phyloP scores from a whole-genome alignment of 53 echinoderm and acorn worm genomes.

The Apostichopus leukothele region DNA sequence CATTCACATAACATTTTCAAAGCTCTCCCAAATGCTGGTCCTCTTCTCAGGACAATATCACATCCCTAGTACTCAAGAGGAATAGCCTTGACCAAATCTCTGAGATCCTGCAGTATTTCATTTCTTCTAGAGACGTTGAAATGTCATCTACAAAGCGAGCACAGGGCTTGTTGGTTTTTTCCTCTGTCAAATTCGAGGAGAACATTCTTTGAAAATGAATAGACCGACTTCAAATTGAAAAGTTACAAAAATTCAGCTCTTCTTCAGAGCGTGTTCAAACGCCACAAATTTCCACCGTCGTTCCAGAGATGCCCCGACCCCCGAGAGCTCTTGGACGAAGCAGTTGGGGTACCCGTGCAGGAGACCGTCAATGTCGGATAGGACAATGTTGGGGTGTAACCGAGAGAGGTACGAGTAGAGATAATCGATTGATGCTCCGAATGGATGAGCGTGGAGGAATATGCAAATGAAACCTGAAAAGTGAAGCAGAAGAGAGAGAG shows the following conservation, averaged over 20 bases:
- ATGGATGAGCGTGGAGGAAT: constrained; percentile 95
- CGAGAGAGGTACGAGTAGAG: constrained; percentile 91
- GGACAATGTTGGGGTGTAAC: constrained; percentile 64
- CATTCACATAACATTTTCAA: no score
- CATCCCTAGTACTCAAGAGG: no score
- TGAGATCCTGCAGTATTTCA: no score
- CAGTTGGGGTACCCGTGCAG: constrained; percentile 73
- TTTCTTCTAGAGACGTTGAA: no score
- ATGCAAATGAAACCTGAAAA: constrained; percentile 74
- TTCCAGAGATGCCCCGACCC: constrained; percentile 90
- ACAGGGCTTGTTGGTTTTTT: no score
- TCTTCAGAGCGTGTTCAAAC: constrained; percentile 51
- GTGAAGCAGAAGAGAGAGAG: neutral
- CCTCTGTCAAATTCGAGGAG: no score
- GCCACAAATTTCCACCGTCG: constrained; percentile 91
- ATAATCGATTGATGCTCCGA: constrained; percentile 95
- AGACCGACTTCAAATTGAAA: no score
- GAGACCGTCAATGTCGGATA: constrained; percentile 70
- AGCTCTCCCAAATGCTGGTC: no score
- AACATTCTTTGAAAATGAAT: no score
- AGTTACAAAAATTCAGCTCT: neutral
- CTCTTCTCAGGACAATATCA: no score
- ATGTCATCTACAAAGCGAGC: no score
- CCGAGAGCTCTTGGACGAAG: constrained; percentile 86
- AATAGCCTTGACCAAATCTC: no score